phyloP scores from a whole-genome alignment of 2,113 vertebrate species.

The Pollimyrus isidori region DNA sequence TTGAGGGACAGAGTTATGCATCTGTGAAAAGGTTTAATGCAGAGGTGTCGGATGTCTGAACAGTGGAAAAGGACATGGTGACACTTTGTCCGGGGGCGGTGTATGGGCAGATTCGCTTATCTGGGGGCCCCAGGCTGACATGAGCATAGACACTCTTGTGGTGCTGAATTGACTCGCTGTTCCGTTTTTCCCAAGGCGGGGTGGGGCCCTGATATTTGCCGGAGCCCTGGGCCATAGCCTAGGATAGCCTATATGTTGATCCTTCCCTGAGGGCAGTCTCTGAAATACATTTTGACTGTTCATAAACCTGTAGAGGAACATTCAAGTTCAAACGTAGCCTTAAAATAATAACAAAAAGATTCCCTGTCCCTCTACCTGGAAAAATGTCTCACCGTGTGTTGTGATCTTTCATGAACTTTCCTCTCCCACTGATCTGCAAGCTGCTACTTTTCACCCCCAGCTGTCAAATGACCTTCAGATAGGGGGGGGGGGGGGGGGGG shows the following conservation, averaged over 20 bases:
- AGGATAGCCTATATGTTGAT: background rate
- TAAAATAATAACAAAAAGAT: background rate
- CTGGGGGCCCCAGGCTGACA: background rate
- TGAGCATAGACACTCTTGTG: background rate
- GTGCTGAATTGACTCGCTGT: background rate
- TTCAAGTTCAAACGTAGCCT: background rate
- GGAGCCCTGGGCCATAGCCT: background rate
- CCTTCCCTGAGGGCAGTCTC: background rate
- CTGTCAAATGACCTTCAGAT: constrained; percentile 14
- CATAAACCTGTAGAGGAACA: background rate
- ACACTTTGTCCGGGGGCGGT: background rate
- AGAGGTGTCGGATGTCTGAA: background rate
- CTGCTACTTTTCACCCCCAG: background rate
- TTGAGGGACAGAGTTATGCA: background rate
- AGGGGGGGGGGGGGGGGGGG: background rate
- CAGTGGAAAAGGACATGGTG: background rate
- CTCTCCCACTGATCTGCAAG: background rate
- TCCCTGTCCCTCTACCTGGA: background rate
- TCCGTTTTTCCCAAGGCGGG: background rate
- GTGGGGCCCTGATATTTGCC: background rate
- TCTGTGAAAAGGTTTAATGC: background rate
- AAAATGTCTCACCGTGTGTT: background rate
- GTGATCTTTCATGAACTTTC: background rate
- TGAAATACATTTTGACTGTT: background rate
- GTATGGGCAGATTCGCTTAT: background rate